Percentiles rank a stretch among this genome's conserved stretches.
Evolutionary conservation across 1,140 invertebrate species (phyloP).

Genomic region (Dolichoris vasculosae): DNA sequence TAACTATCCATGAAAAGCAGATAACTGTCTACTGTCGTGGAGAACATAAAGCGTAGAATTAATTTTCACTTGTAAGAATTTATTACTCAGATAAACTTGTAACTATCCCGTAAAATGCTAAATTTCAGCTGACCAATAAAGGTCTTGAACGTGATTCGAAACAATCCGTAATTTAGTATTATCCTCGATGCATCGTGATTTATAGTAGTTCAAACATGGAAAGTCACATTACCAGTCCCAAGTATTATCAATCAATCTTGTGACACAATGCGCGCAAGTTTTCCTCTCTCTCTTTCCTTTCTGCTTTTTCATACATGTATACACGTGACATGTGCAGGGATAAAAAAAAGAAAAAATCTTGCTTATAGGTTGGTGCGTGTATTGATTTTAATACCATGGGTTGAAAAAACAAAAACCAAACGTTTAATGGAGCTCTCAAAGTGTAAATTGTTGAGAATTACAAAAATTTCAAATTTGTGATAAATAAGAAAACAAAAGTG

Average conservation of each 20-base stretch:
- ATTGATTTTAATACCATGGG: too few species aligned
- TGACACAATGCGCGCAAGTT: conserved; percentile 23
- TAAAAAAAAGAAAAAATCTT: too few species aligned
- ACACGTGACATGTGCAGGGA: background rate
- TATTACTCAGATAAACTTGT: conserved; percentile 42
- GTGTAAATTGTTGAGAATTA: too few species aligned
- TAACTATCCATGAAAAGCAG: conserved; percentile 18
- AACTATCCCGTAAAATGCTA: conserved; percentile 43
- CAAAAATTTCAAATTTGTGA: conserved; percentile 9
- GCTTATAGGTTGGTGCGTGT: too few species aligned
- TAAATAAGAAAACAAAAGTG: conserved; percentile 46
- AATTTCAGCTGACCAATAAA: conserved; percentile 51
- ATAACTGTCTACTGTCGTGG: background rate
- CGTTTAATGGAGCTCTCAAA: background rate
- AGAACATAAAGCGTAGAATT: conserved; percentile 37
- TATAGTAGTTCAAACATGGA: conserved; percentile 50
- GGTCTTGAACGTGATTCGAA: conserved; percentile 46
- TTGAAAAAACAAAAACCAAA: background rate
- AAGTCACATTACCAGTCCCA: conserved; percentile 42
- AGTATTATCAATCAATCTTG: conserved; percentile 46
- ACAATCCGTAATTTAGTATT: conserved; percentile 52
- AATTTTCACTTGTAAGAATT: conserved; percentile 39
- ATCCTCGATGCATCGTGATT: conserved; percentile 48
- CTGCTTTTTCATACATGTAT: background rate
- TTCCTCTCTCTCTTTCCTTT: background rate